Evolutionary conservation across 2,113 vertebrate species (phyloP).

Genomic region (Mola mola): DNA sequence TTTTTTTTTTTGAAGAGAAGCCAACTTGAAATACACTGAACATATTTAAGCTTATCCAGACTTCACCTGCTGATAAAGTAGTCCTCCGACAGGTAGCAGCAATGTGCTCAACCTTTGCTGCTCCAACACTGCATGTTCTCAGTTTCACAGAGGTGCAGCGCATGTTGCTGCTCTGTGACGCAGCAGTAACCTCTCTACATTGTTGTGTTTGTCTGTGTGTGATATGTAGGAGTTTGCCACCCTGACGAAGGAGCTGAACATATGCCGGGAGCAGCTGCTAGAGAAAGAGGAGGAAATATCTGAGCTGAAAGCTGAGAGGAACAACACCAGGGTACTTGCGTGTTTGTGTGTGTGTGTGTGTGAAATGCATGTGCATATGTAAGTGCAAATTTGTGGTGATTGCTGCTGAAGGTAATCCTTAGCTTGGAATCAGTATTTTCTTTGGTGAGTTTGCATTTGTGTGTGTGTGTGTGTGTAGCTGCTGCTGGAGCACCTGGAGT

Average conservation of each 20-base stretch:
- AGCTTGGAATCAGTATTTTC: conserved; percentile 39
- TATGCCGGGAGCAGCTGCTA: conserved; percentile 94
- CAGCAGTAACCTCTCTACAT: conserved; percentile 37
- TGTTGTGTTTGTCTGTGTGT: conserved; percentile 36
- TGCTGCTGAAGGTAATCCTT: conserved; percentile 38
- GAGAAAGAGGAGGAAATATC: conserved; percentile 98
- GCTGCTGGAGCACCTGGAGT: conserved; percentile 96
- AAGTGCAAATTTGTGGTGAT: not conserved
- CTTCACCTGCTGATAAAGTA: conserved; percentile 27
- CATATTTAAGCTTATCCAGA: conserved; percentile 18
- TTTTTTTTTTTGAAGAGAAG: conserved; percentile 8
- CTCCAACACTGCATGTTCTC: too few species aligned
- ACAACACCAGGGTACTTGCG: conserved; percentile 91
- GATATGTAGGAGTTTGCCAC: conserved; percentile 93
- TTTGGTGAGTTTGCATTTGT: conserved; percentile 44
- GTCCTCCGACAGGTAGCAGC: not conserved
- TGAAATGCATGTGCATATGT: not conserved
- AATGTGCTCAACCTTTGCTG: not conserved
- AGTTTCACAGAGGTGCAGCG: not conserved
- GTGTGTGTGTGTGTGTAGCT: conserved; percentile 77
- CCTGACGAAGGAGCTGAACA: conserved; percentile 93
- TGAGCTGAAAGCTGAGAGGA: conserved; percentile 95
- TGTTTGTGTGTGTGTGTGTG: conserved; percentile 15
- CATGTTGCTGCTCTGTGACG: conserved; percentile 15
- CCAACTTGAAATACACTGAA: too few species aligned